Base-by-base conservation (phyloP, 2,797 vertebrate genomes). In the Columba guinea region DNA sequence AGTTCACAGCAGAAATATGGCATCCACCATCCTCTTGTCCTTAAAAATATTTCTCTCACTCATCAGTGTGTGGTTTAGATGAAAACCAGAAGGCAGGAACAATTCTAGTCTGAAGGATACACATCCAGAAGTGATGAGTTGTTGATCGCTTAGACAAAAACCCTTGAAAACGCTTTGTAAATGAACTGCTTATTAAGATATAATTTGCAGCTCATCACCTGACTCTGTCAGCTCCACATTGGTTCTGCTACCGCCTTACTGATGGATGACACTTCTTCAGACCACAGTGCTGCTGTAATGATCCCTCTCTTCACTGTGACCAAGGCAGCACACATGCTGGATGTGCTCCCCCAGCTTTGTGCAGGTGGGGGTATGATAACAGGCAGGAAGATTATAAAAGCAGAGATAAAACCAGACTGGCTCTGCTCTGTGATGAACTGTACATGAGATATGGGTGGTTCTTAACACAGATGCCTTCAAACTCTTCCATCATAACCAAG, bases 1-100 rank as follows among this genome's bases (percentile, higher is more conserved):
- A 75, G 74, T 92, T 97, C 94, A 92, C 86, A 92, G 52, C 90
- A 89, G 81, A 95, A 95, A 95, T 94, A 93, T 51, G 78, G 56
- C 94, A 95, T 10, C 68, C 68, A 97, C 94, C 74, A 89, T 92
- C 92, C 93, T 95, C 96, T 87, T 94, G 94, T 94, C 94, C 90
- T 87, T 84, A 94, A 93, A 95, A 96, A 92, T 76, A 95, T 93
- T 94, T 88, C 58, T 86, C 70, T 94, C 68, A 34, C 60, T 95
- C 70, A 95, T 74, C 87, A 89, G 86, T 20, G 53, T 86, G 94
- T 84, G 95, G 88, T 90, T 97, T 84, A 94, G 67, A 95, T 95
- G 92, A 94, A 95, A 96, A 95, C 49, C 86, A 94, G 94, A 95
- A 93, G 84, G 92, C 56, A 89, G 84, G 77, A 95, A 94, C 86